phyloP scores from a whole-genome alignment of 2,888 invertebrate species.

The Cosmopolites sordidus region DNA sequence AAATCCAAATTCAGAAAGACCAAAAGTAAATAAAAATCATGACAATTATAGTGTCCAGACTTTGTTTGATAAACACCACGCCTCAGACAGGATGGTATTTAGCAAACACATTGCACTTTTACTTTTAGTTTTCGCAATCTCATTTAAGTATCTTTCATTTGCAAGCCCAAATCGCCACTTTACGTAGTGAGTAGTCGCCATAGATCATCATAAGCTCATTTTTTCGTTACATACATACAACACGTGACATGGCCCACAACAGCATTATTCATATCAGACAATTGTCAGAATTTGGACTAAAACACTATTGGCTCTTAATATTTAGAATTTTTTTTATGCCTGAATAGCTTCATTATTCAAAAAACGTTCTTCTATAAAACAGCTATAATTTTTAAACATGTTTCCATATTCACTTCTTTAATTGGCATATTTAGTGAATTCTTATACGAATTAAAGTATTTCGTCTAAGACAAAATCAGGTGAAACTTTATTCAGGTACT shows the following conservation, averaged over 20 bases:
- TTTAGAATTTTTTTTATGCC: no score
- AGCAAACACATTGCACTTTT: conserved; percentile 36
- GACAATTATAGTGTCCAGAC: conserved; percentile 51
- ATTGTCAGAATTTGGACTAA: background rate
- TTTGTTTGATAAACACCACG: conserved; percentile 35
- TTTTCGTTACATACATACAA: conserved; percentile 19
- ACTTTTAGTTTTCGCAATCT: conserved; percentile 33
- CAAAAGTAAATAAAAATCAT: conserved; percentile 45
- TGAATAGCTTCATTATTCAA: no score
- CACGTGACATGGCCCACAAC: conserved; percentile 28
- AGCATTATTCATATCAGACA: background rate
- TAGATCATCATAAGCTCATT: conserved; percentile 13
- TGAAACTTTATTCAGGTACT: no score
- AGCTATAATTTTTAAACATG: no score
- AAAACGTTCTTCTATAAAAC: no score
- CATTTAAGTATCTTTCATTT: conserved; percentile 29
- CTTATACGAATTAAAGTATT: no score
- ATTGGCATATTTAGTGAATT: no score
- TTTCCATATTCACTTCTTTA: no score
- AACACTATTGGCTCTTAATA: no score
- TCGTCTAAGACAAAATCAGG: no score
- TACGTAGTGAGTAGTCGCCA: conserved; percentile 19
- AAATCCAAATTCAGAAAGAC: conserved; percentile 21
- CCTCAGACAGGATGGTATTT: conserved; percentile 27
- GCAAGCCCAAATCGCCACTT: conserved; percentile 13